Evolutionary conservation across 2,113 vertebrate genomes (phyloP), one percentile per base, ranked within the genome.

Genomic region (Pogonocichla stellata): DNA sequence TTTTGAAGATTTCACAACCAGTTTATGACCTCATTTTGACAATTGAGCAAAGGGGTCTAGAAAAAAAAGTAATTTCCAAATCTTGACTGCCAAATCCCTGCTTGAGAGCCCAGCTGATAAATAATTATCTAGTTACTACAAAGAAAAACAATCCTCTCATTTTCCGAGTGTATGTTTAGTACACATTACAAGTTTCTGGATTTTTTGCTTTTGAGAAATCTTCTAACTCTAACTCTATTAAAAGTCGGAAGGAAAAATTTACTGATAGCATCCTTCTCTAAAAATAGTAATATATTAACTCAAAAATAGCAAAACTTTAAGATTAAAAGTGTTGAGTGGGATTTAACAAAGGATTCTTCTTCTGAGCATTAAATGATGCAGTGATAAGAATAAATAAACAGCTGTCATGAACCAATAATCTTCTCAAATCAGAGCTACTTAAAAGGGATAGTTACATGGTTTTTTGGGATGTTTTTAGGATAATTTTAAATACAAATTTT

Each of bases 381-480:
- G 50, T 54, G 0, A 4, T 58, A 50, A 74, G 13, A 75, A 38
- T 9, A 38, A 64, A 72, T 31, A 54, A 84, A 66, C 6, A 4
- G 6, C 3, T 85, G 43, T 43, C 6, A 33, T 1, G 0, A 54
- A 62, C 10, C 2, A 1, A 62, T 48, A 66, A 23, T 19, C 7
- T 62, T 87, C 65, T 61, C 24, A 60, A 70, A 70, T 18, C 12
- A 71, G 20, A 85, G 3, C n/a, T 23, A 5, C 50, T 80, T 65
- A 20, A 83, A 80, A 83, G 33, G 19, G 6, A 10, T 45, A 51
- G 5, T 38, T 80, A 8, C 50, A 51, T 7, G 13, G 0, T 4
- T 74, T 65, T 26, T 26, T 2, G 15, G 54, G 3, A 2, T 1
- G 0, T 19, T 74, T 74, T 48, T 2, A 34, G 31, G 50, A 16